These are phyloP conservation scores for Drosophila hamatofila DNA, from an alignment of 2,888 invertebrate species.

Conservation along the genomic window DNA sequence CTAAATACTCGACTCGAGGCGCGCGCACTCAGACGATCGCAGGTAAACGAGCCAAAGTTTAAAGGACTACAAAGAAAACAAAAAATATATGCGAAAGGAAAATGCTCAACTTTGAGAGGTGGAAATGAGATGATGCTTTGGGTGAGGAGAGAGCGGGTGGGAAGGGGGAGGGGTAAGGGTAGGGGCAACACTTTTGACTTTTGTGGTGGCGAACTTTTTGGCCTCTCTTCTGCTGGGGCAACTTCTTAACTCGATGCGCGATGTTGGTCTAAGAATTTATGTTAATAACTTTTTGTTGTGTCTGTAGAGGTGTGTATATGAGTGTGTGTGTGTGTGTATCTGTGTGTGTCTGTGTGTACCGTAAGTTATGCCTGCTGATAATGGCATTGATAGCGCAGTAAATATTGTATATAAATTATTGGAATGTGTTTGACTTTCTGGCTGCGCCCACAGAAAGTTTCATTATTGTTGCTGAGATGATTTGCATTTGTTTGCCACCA, in stretches of 20 bases:
- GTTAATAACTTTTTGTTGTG: slow-evolving; percentile 72
- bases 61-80: slow-evolving; percentile 46
- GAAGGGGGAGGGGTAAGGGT: background rate
- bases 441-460: slow-evolving; percentile 19
- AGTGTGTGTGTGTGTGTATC: slow-evolving; percentile 14
- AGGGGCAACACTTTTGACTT: slow-evolving; percentile 70
- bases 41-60: slow-evolving; percentile 73
- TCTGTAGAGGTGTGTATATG: slow-evolving; percentile 17
- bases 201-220: slow-evolving; percentile 66
- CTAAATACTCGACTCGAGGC: slow-evolving; percentile 72
- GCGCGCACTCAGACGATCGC: slow-evolving; percentile 69
- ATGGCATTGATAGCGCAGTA: slow-evolving; percentile 72
- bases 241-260: slow-evolving; percentile 55
- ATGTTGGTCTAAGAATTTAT: slow-evolving; percentile 72
- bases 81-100: background rate
- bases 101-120: slow-evolving; percentile 51
- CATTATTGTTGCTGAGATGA: slow-evolving; percentile 14
- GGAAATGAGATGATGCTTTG: slow-evolving; percentile 36
- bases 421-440: slow-evolving; percentile 40
- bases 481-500: slow-evolving; percentile 8
- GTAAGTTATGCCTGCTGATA: slow-evolving; percentile 69
- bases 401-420: slow-evolving; percentile 67
- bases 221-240: slow-evolving; percentile 21
- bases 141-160: slow-evolving; percentile 7
- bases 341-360: slow-evolving; percentile 12